Base-by-base conservation (phyloP, 2,797 vertebrate genomes). In the Podarcis siculus region DNA sequence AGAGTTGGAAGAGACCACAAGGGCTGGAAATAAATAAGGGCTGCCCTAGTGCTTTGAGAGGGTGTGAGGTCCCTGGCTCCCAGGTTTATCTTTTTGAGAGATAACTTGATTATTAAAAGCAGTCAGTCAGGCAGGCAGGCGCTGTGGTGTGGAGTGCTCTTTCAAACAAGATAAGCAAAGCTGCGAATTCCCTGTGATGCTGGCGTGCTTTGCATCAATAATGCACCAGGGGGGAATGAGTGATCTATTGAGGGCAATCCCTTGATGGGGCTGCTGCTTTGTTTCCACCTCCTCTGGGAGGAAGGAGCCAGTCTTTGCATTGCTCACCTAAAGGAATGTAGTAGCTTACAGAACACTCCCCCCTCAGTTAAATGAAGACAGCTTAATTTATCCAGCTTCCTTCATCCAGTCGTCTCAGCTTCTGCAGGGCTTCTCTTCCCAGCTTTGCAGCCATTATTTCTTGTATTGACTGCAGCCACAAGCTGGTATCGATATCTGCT, bases 171-270 rank as follows among this genome's bases (percentile, higher is more conserved):
- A 42, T 8, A n/a, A 83, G 81, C 45, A 30, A 39, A 81, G 27
- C 45, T 58, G 72, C 8, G 67, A 72, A 32, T 85, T 81, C 77
- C 86, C 69, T n/a, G 55, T 85, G 83, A 67, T n/a, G 78, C 39
- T 12, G 42, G 58, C 3, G 71, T 39, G 71, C 78, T 42, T 76
- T n/a, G 73, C 84, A 89, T 89, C 72, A 77, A 77, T 82, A 89
- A 86, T 86, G 79, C 88, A 89, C 61, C 23, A 32, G 35, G 67
- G 35, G 27, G 49, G 55, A 82, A 86, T 86, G 88, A 89, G 27
- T 86, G 79, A 86, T 89, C 88, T 78, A 77, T 89, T 86, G 79
- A 78, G 88, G 88, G 79, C 79, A 58, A 7, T 82, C 79, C 58
- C 84, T 82, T 86, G 79, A 82, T 77, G 79, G 25, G 79, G 39